A percentile compares a stretch with the other conserved stretches of the same genome.
phyloP scores from a whole-genome alignment of 2,113 vertebrate genomes.

The Albula goreensis region DNA sequence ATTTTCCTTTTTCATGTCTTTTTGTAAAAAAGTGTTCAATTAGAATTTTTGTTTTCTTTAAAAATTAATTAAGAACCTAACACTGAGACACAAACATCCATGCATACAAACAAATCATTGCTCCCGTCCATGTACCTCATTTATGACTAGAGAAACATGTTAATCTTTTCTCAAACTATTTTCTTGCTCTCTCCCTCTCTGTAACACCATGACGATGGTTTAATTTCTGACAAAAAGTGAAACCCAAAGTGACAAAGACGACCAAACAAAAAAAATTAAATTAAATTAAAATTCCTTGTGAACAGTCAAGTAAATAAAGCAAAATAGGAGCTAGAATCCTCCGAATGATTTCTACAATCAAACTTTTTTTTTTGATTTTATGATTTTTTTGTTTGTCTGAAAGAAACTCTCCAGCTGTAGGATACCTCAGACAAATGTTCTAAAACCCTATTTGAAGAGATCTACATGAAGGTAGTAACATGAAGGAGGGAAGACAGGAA shows the following conservation, averaged over 20 bases:
- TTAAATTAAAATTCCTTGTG: slow-evolving; percentile 60
- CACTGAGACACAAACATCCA: slow-evolving; percentile 80
- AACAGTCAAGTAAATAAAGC: slow-evolving; percentile 62
- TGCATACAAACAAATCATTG: slow-evolving; percentile 64
- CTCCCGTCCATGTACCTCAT: slow-evolving; percentile 65
- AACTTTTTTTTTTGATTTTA: slow-evolving; percentile 49
- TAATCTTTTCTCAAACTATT: neutral
- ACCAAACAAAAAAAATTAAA: slow-evolving; percentile 62
- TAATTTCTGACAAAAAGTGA: slow-evolving; percentile 59
- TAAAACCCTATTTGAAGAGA: slow-evolving; percentile 46
- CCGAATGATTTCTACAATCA: slow-evolving; percentile 41
- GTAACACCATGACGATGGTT: slow-evolving; percentile 42
- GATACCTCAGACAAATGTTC: slow-evolving; percentile 47
- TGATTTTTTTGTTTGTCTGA: slow-evolving; percentile 48
- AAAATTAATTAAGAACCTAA: slow-evolving; percentile 75
- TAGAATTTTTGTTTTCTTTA: slow-evolving; percentile 59
- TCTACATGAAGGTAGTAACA: slow-evolving; percentile 76
- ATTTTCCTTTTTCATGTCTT: slow-evolving; percentile 76
- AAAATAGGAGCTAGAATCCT: slow-evolving; percentile 37
- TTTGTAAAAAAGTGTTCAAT: slow-evolving; percentile 73
- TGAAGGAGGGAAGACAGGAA: slow-evolving; percentile 56
- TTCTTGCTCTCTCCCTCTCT: slow-evolving; percentile 35
- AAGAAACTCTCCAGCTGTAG: slow-evolving; percentile 61
- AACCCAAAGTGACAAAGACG: slow-evolving; percentile 52
- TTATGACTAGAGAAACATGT: slow-evolving; percentile 38